These are phyloP conservation scores for Drosophila ananassae DNA, from an alignment of 1,140 invertebrate species.

Conservation along the genomic window DNA sequence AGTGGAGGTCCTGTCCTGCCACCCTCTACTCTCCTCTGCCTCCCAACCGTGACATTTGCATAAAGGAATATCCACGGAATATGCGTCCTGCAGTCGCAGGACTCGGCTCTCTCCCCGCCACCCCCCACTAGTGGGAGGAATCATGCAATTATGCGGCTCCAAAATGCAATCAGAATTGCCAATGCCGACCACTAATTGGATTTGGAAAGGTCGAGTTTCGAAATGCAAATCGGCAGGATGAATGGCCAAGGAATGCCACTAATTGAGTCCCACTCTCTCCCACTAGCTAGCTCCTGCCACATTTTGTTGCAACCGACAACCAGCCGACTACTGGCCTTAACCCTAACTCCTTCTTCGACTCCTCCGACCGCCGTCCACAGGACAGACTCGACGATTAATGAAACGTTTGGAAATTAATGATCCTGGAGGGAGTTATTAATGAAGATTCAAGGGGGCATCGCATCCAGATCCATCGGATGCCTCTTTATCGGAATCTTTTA, in stretches of 20 bases:
- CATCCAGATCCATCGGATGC: too few species aligned
- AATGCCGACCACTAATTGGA: constrained; percentile 27
- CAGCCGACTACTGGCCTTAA: constrained; percentile 42
- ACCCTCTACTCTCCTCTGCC: too few species aligned
- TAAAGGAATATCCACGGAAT: constrained; percentile 59
- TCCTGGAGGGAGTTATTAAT: constrained; percentile 74
- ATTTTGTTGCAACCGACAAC: constrained; percentile 30
- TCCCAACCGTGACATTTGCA: constrained; percentile 69
- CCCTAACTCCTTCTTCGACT: background rate
- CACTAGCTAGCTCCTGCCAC: constrained; percentile 15
- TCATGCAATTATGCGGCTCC: constrained; percentile 37
- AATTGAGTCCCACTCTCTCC: constrained; percentile 13
- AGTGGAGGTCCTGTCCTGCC: too few species aligned
- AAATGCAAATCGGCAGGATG: constrained; percentile 1
- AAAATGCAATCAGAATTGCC: constrained; percentile 37
- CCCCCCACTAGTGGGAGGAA: background rate
- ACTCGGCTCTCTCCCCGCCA: too few species aligned
- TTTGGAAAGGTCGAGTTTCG: constrained; percentile 9
- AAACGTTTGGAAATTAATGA: constrained; percentile 78
- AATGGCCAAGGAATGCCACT: background rate
- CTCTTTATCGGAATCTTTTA: constrained; percentile 69
- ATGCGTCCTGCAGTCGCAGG: background rate
- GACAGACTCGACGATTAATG: constrained; percentile 66
- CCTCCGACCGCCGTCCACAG: too few species aligned
- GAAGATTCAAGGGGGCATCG: constrained; percentile 31